Evolutionary conservation across 2,113 vertebrate genomes (phyloP), one percentile per base, ranked within the genome.

Genomic region (Anarhynchus alexandrinus): DNA sequence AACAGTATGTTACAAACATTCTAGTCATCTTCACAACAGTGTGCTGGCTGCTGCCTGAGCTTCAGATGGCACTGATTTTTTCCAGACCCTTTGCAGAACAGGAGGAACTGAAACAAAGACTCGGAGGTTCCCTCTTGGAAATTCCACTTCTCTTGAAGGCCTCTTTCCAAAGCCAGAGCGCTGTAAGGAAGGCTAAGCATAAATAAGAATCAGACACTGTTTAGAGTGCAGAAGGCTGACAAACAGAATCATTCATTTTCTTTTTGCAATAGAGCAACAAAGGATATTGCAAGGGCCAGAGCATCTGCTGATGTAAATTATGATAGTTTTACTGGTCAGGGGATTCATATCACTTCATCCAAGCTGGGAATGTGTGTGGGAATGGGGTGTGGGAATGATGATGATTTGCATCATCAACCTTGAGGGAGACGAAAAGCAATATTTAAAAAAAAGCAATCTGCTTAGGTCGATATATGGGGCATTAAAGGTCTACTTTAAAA

Each of bases 391-490:
- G 40, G 40, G 27, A 42, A 42, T 43, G 18, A 59, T 71, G 61
- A 71, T 71, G 61, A 71, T 81, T 58, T 82, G 54, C 27, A 82
- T 17, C 8, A 30, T 20, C n/a, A 76, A 6, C 23, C 30, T 2
- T 19, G 27, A 81, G 32, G 19, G 36, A 94, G n/a, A 64, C 5
- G 27, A 71, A 54, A 78, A 74, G 9, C 18, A 73, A 42, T 6
- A 29, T 49, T 58, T 30, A 69, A 83, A 81, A 83, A 81, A 66
- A 61, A 30, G 3, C 8, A 23, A 5, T 40, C 11, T 78, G 27
- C 38, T 49, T 62, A 34, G 8, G 29, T 86, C 0, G 0, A 34
- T 58, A 12, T 4, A 6, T 5, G 19, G 4, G 16, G 7, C 21
- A 25, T 59, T 88, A 43, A 88, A 90, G 38, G 15, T 22, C 19